Evolutionary conservation across 2,888 invertebrate genomes (phyloP).

Genomic region (Agonopterix heracliana): DNA sequence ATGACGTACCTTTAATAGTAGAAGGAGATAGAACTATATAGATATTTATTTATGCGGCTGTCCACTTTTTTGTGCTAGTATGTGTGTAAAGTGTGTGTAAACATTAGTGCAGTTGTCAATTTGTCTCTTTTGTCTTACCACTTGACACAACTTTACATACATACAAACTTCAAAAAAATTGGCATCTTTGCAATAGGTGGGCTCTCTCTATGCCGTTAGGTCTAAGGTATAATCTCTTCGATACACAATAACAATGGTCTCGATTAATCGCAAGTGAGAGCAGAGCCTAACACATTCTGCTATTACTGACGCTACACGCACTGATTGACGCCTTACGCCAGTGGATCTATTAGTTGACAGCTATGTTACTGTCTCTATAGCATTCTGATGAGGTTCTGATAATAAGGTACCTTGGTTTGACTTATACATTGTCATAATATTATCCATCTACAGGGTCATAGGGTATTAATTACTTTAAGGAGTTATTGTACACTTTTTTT

Average conservation of each 20-base stretch:
- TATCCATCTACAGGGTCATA: too few species aligned
- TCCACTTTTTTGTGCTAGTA: too few species aligned
- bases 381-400: not conserved
- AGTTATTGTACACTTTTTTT: not conserved
- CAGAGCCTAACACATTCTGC: not conserved
- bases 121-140: too few species aligned
- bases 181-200: too few species aligned
- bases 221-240: too few species aligned
- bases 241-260: not conserved
- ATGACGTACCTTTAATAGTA: not conserved
- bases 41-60: too few species aligned
- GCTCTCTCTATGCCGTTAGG: not conserved
- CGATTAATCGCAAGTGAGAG: not conserved
- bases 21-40: not conserved
- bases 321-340: conserved; percentile 8
- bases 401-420: not conserved
- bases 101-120: too few species aligned
- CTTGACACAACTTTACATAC: too few species aligned
- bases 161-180: too few species aligned
- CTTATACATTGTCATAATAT: not conserved
- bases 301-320: conserved; percentile 11
- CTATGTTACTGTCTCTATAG: not conserved
- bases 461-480: not conserved
- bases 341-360: not conserved
- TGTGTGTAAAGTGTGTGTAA: too few species aligned